Percentiles rank a stretch among this genome's conserved stretches.
Conservation (phyloP, 2,113 vertebrate genomes). For the Piaya cayana region DNA sequence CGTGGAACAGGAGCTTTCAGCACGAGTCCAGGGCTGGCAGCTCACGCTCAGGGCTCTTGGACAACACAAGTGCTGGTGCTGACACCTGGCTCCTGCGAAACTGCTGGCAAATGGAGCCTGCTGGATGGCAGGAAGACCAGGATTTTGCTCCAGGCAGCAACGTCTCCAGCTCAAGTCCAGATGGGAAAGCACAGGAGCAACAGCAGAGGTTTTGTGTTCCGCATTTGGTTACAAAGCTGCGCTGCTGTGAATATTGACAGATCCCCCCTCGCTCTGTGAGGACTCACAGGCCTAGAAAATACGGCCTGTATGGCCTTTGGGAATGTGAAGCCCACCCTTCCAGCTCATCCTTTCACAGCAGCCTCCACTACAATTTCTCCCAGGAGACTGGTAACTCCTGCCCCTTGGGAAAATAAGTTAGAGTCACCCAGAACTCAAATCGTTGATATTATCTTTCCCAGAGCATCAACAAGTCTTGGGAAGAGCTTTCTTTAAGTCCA, state of each 20-base stretch:
- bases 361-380: neutral
- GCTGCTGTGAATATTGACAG: fast-evolving
- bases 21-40: fast-evolving
- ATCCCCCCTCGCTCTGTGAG: neutral
- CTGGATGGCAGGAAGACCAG: fast-evolving
- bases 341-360: neutral
- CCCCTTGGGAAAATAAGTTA: neutral
- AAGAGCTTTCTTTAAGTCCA: neutral
- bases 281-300: neutral
- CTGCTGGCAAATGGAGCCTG: neutral
- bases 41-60: neutral
- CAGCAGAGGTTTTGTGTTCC: neutral
- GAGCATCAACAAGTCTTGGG: neutral
- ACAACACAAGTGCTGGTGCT: neutral
- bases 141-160: neutral
- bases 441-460: neutral
- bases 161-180: fast-evolving
- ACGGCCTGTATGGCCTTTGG: fast-evolving
- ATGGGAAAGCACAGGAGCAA: fast-evolving
- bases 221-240: neutral
- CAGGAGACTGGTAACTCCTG: neutral
- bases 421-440: neutral
- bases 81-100: neutral
- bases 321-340: neutral
- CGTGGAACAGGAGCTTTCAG: neutral